phyloP scores from a whole-genome alignment of 2,113 vertebrate species.

The Campylomormyrus numenius region DNA sequence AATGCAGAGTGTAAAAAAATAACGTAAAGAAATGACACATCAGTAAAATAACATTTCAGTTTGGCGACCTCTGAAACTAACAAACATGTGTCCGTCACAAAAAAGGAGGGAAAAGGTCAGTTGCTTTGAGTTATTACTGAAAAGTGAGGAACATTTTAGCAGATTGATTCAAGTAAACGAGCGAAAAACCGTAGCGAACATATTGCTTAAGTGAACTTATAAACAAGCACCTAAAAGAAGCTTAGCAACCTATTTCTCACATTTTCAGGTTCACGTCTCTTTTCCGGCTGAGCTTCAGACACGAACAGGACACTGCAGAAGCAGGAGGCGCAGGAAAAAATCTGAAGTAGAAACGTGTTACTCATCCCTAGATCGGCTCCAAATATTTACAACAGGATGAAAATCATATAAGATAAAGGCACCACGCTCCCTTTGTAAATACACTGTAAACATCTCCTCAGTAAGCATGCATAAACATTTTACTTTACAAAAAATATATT shows the following conservation, averaged over 20 bases:
- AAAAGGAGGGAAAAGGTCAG: not conserved
- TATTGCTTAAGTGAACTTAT: not conserved
- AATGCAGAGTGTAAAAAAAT: not conserved
- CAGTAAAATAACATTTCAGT: not conserved
- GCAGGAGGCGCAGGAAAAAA: conserved; percentile 41
- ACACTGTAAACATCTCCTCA: conserved; percentile 98
- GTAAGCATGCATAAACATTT: conserved; percentile 98
- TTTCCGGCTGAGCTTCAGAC: not conserved
- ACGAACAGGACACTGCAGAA: not conserved
- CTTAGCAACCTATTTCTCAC: not conserved
- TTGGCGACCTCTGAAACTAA: not conserved
- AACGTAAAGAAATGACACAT: not conserved
- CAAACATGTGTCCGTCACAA: not conserved
- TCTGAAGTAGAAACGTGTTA: conserved; percentile 69
- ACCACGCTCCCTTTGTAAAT: conserved; percentile 99
- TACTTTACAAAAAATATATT: conserved; percentile 98
- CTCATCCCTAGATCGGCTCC: conserved; percentile 63
- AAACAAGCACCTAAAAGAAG: conserved; percentile 4
- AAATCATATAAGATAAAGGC: conserved; percentile 98
- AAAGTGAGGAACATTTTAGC: not conserved
- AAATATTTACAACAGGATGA: conserved; percentile 93
- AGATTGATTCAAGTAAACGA: not conserved
- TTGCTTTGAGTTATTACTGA: not conserved
- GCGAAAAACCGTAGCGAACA: not conserved
- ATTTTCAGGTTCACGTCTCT: not conserved